Evolutionary conservation across 1,140 invertebrate genomes (phyloP).

Genomic region (Leptinotarsa defecta): DNA sequence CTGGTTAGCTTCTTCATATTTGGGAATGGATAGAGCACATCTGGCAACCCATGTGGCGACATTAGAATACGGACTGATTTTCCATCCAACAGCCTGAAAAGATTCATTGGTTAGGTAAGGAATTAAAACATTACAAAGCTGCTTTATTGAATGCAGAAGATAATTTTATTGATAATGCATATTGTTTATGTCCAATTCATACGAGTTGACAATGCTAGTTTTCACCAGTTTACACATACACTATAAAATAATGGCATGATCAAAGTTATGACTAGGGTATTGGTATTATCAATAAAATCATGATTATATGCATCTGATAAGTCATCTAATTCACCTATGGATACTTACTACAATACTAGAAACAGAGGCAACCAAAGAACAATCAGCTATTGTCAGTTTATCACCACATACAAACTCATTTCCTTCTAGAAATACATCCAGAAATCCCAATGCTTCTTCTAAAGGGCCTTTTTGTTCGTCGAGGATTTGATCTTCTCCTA

Average conservation of each 20-base stretch:
- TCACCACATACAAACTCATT: slow-evolving; percentile 65
- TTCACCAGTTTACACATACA: too few relatives aligned
- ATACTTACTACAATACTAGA: slow-evolving; percentile 53
- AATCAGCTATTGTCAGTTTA: slow-evolving; percentile 69
- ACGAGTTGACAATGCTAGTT: neutral
- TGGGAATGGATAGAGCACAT: slow-evolving; percentile 60
- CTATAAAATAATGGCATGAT: too few relatives aligned
- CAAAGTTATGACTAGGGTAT: too few relatives aligned
- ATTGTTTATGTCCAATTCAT: neutral
- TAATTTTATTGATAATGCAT: slow-evolving; percentile 6
- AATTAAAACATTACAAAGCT: neutral
- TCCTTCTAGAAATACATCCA: slow-evolving; percentile 62
- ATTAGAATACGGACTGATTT: slow-evolving; percentile 68
- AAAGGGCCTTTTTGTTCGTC: slow-evolving; percentile 62
- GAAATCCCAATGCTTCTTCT: slow-evolving; percentile 62
- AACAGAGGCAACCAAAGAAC: slow-evolving; percentile 61
- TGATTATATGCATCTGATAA: too few relatives aligned
- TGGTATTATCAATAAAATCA: too few relatives aligned
- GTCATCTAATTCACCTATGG: too few relatives aligned
- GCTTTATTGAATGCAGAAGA: too few relatives aligned
- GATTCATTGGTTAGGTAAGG: neutral
- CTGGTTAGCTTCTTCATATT: slow-evolving; percentile 59
- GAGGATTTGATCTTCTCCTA: slow-evolving; percentile 61
- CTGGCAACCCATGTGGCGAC: slow-evolving; percentile 67
- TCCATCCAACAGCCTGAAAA: slow-evolving; percentile 68